Conservation (phyloP, 1,140 invertebrate species). For the Rhagoletis zephyria region DNA sequence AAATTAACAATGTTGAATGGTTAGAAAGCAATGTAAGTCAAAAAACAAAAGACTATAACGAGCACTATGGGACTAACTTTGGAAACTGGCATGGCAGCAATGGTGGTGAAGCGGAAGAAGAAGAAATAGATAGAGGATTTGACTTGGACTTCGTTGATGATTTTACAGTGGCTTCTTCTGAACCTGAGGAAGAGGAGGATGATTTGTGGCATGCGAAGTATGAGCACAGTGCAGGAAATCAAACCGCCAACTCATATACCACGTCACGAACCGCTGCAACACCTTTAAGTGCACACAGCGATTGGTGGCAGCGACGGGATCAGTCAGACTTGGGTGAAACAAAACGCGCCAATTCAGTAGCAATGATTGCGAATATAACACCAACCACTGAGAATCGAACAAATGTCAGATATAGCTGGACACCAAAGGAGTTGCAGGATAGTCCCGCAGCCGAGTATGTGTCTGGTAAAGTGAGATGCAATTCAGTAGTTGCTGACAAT, state of each 20-base stretch:
- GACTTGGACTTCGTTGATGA: not conserved
- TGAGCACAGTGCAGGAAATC: not conserved
- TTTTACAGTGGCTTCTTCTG: not conserved
- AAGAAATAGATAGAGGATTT: not conserved
- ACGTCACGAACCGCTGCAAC: not conserved
- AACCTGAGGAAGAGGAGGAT: not conserved
- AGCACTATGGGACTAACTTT: not conserved
- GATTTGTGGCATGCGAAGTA: not conserved
- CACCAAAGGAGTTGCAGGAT: not conserved
- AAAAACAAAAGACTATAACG: constrained; percentile 4
- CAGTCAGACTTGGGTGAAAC: not conserved
- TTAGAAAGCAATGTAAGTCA: not conserved
- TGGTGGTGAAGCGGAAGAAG: not conserved
- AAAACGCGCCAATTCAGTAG: not conserved
- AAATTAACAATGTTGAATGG: not conserved
- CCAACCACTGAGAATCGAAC: not conserved
- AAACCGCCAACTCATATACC: not conserved
- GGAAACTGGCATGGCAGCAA: not conserved
- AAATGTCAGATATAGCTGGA: not conserved
- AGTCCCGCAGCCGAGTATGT: not conserved
- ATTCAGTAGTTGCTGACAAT: not conserved
- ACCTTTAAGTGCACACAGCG: not conserved
- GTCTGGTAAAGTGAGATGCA: not conserved
- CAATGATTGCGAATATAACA: not conserved
- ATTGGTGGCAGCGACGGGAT: not conserved